phyloP scores from a whole-genome alignment of 2,888 invertebrate species.

The Hypena proboscidalis region DNA sequence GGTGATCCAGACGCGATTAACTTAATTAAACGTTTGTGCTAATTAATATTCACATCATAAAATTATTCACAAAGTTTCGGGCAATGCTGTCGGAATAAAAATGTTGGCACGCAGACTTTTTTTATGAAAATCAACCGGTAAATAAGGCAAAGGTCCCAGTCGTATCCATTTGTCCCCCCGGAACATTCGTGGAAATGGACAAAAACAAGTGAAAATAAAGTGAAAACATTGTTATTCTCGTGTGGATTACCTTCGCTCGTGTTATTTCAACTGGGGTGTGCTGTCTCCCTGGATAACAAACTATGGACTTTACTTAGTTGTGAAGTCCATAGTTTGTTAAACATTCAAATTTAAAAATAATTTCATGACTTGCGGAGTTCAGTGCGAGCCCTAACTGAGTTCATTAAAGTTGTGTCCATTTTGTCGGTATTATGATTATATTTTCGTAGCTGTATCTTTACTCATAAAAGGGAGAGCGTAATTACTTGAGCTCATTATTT shows the following conservation, averaged over 20 bases:
- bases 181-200: slow-evolving; percentile 70
- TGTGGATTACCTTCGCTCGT: slow-evolving; percentile 71
- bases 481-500: slow-evolving; percentile 43
- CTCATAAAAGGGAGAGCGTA: slow-evolving; percentile 42
- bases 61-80: slow-evolving; percentile 40
- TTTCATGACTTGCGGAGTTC: slow-evolving; percentile 50
- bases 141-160: slow-evolving; percentile 67
- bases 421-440: slow-evolving; percentile 50
- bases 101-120: slow-evolving; percentile 45
- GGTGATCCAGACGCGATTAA: slow-evolving; percentile 21
- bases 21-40: slow-evolving; percentile 21
- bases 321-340: too few relatives aligned
- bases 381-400: slow-evolving; percentile 55
- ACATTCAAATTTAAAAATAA: slow-evolving; percentile 63
- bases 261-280: slow-evolving; percentile 60
- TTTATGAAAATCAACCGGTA: slow-evolving; percentile 61
- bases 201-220: slow-evolving; percentile 79
- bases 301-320: slow-evolving; percentile 56
- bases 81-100: slow-evolving; percentile 47
- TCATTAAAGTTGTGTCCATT: slow-evolving; percentile 60
- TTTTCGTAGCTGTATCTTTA: slow-evolving; percentile 44
- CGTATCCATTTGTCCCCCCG: slow-evolving; percentile 65
- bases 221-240: slow-evolving; percentile 78
- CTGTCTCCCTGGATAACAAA: slow-evolving; percentile 59
- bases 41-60: slow-evolving; percentile 31